Percentiles rank a stretch among this genome's conserved stretches.
These are phyloP conservation scores for Boloria euphrosyne DNA, from an alignment of 2,888 invertebrate genomes.

Conservation along the genomic window DNA sequence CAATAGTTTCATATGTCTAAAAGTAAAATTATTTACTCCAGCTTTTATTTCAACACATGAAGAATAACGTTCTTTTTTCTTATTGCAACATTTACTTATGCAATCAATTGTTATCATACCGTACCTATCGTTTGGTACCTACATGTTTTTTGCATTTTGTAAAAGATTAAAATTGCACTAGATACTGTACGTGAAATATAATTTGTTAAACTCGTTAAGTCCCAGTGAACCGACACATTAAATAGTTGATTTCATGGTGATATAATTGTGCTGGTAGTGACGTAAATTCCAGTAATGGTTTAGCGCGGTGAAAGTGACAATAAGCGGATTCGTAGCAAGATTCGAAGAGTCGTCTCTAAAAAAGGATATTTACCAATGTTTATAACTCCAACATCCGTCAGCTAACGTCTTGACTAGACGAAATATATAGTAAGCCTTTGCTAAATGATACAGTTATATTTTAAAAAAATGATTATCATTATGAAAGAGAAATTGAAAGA, in stretches of 20 bases:
- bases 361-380: constrained; percentile 6
- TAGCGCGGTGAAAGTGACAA: constrained; percentile 47
- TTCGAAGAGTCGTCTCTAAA: constrained; percentile 11
- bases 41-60: constrained; percentile 3
- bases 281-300: constrained; percentile 66
- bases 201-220: constrained; percentile 14
- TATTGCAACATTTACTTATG: constrained; percentile 21
- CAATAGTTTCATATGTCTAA: too few relatives aligned
- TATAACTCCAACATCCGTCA: neutral
- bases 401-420: neutral
- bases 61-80: neutral
- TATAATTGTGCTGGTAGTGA: constrained; percentile 66
- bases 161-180: too few relatives aligned
- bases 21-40: constrained; percentile 3
- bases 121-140: neutral
- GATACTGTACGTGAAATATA: neutral
- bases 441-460: neutral
- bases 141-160: too few relatives aligned
- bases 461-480: too few relatives aligned
- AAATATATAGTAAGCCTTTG: neutral
- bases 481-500: too few relatives aligned
- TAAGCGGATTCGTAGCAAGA: constrained; percentile 43
- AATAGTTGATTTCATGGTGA: constrained; percentile 65
- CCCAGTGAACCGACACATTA: constrained; percentile 47
- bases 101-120: constrained; percentile 25